Percentiles rank a stretch among this genome's conserved stretches.
Conservation (phyloP, 2,797 vertebrate species). For the Helarctos malayanus region DNA sequence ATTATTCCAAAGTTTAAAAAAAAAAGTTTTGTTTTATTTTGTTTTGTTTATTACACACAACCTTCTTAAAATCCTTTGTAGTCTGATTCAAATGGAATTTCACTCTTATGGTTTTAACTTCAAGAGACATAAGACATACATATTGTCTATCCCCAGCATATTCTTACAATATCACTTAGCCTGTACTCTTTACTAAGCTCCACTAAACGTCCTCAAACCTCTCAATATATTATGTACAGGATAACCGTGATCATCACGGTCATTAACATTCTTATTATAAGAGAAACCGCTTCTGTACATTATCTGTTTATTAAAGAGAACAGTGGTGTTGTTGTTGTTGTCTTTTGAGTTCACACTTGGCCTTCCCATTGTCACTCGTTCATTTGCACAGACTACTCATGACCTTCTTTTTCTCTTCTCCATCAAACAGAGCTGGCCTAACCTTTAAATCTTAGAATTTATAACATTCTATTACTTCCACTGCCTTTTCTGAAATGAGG, state of each 20-base stretch:
- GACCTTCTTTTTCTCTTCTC: not conserved
- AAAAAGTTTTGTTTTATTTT: not conserved
- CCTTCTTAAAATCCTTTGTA: constrained; percentile 21
- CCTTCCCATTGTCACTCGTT: not conserved
- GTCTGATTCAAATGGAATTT: constrained; percentile 29
- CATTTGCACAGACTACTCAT: not conserved
- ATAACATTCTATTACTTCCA: constrained; percentile 20
- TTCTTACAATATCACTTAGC: constrained; percentile 14
- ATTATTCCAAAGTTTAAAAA: not conserved
- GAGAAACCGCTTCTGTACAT: not conserved
- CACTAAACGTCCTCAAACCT: not conserved
- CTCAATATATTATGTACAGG: not conserved
- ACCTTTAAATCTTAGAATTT: constrained; percentile 8
- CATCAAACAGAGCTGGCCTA: not conserved
- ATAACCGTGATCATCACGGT: not conserved
- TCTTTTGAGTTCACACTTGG: not conserved
- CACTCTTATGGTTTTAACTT: constrained; percentile 17
- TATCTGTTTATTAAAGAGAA: constrained; percentile 36
- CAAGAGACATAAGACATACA: not conserved
- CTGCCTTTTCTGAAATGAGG: constrained; percentile 55
- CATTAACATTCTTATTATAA: not conserved
- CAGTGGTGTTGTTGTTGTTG: not conserved
- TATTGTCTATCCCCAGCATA: not conserved
- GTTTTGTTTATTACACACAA: not conserved
- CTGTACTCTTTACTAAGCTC: constrained; percentile 14